Evolutionary conservation across 2,113 vertebrate genomes (phyloP), one percentile per base, ranked within the genome.

Genomic region (Hippocampus abdominalis): DNA sequence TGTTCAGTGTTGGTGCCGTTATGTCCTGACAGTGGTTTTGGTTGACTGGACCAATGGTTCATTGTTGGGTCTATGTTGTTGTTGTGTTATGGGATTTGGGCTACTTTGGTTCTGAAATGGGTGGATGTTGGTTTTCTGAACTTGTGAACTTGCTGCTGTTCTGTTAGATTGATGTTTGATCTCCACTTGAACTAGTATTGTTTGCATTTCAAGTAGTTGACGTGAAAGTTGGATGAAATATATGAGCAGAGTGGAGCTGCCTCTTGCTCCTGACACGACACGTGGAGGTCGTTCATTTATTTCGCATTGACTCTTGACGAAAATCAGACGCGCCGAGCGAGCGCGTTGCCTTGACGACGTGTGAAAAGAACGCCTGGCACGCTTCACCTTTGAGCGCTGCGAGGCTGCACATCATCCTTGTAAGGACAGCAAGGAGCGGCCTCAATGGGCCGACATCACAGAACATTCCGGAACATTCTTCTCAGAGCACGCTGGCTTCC

Each of bases 351-450:
- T 25, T 64, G 39, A 16, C 62, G 40, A 64, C 21, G 20, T 2
- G 62, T 25, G 62, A 44, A 44, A 64, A 44, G 62, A 64, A 46
- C n/a, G 16, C n/a, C n/a, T 60, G 23, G n/a, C 42, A 42, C 42
- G 42, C 36, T 42, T 64, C 40, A 44, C 42, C 15, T 64, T 64
- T 64, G 62, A 64, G 62, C 13, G n/a, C 18, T 13, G 3, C 36
- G 20, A 29, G 61, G 36, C 39, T 64, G 42, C 13, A 4, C 1
- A 1, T 46, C 63, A 15, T 25, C 63, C 63, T 64, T 48, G 13
- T 64, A 64, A 46, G 63, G 63, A 46, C 42, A 64, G 2, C n/a
- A 16, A 27, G 63, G n/a, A 60, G 57, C 15, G 8, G 40, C 16
- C 23, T 6, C 4, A 29, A 29, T 7, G 25, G 23, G 56, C 23